Conservation (phyloP, 2,113 vertebrate species). For the Bambusicola thoracicus region DNA sequence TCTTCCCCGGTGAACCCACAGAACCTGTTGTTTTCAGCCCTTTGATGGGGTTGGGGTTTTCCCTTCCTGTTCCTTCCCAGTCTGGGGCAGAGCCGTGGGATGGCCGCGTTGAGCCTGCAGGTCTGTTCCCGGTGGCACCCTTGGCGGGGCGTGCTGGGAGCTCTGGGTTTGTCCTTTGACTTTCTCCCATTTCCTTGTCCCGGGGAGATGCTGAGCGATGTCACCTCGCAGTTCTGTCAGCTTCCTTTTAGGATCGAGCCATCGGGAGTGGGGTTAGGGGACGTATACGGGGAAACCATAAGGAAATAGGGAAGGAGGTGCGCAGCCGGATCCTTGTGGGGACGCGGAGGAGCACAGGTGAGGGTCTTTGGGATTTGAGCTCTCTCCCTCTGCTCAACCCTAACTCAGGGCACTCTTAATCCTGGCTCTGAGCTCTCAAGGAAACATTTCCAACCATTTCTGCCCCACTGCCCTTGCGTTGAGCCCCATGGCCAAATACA, state of each 20-base stretch:
- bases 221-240: not conserved
- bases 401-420: fast-evolving
- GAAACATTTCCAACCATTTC: not conserved
- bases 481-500: not conserved
- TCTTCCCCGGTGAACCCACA: not conserved
- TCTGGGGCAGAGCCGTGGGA: not conserved
- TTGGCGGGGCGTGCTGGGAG: not conserved
- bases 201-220: not conserved
- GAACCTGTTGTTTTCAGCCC: not conserved
- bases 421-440: not conserved
- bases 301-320: not conserved
- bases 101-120: not conserved
- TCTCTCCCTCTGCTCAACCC: fast-evolving
- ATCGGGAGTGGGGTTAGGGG: not conserved
- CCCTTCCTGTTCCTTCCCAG: not conserved
- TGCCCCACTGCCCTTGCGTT: not conserved
- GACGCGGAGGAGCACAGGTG: fast-evolving
- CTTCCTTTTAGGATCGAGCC: not conserved
- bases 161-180: not conserved
- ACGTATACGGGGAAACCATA: fast-evolving
- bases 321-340: not conserved
- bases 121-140: not conserved
- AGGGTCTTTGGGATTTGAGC: too few relatives aligned
- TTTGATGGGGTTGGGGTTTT: not conserved
- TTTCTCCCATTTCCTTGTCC: not conserved